A percentile compares a stretch with the other conserved stretches of the same genome.
phyloP scores from a whole-genome alignment of 2,888 invertebrate species.

The Linyphia triangularis region DNA sequence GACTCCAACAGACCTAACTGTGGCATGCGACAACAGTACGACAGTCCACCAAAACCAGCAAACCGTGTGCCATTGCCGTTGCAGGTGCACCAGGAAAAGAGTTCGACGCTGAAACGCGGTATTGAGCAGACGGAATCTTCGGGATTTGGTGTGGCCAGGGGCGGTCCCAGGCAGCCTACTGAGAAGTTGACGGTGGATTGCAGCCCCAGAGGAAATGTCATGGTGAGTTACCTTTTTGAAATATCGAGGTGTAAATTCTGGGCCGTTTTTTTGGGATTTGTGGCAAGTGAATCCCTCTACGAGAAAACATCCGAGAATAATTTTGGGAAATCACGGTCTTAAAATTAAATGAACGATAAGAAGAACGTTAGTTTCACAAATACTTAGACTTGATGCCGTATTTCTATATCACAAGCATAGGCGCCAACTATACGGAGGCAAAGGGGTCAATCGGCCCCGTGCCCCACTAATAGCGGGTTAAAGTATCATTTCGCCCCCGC shows the following conservation, averaged over 20 bases:
- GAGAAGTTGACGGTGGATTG: conserved; percentile 52
- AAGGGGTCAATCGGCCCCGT: too few species aligned
- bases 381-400: too few species aligned
- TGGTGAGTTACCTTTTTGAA: conserved; percentile 42
- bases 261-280: background rate
- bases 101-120: conserved; percentile 7
- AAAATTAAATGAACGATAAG: too few species aligned
- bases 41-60: conserved; percentile 67
- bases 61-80: conserved; percentile 65
- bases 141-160: background rate
- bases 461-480: too few species aligned
- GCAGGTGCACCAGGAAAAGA: conserved; percentile 49
- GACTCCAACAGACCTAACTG: conserved; percentile 3
- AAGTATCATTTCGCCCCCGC: too few species aligned
- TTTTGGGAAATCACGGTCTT: too few species aligned
- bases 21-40: conserved; percentile 35
- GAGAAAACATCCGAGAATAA: too few species aligned
- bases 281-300: too few species aligned
- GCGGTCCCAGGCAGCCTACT: conserved; percentile 28
- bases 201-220: conserved; percentile 18
- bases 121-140: conserved; percentile 31
- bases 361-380: too few species aligned
- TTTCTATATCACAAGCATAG: too few species aligned
- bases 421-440: too few species aligned
- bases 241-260: too few species aligned